phyloP scores from a whole-genome alignment of 2,888 invertebrate genomes.

The Pheosia gnoma region DNA sequence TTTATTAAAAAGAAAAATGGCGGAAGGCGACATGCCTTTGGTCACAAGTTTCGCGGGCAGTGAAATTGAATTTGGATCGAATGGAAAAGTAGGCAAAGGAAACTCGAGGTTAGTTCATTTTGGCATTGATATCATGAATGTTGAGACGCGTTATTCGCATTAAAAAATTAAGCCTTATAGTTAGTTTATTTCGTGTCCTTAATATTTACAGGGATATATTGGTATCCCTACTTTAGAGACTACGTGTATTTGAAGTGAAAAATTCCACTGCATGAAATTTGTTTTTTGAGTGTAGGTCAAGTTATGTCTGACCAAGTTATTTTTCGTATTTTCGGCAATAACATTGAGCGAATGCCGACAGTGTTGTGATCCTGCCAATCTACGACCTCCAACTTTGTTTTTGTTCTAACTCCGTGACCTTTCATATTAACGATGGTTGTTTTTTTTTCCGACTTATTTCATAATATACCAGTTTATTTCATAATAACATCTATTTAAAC shows the following conservation, averaged over 20 bases:
- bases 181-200: too few relatives aligned
- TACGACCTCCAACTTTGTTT: conserved; percentile 5
- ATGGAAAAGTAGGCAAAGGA: conserved; percentile 70
- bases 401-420: not conserved
- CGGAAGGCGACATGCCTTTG: conserved; percentile 77
- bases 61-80: conserved; percentile 73
- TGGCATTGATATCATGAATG: conserved; percentile 7
- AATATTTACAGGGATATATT: too few relatives aligned
- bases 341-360: too few relatives aligned
- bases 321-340: too few relatives aligned
- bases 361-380: conserved; percentile 8
- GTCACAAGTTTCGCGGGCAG: conserved; percentile 74
- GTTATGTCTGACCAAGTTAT: too few relatives aligned
- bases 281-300: too few relatives aligned
- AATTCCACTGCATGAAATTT: too few relatives aligned
- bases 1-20: conserved; percentile 59
- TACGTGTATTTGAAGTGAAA: too few relatives aligned
- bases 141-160: not conserved
- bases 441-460: not conserved
- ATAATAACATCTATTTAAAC: not conserved
- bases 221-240: too few relatives aligned
- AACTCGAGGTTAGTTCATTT: conserved; percentile 74
- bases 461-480: not conserved
- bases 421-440: not conserved
- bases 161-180: not conserved